These are phyloP conservation scores for Hetaerina americana DNA, from an alignment of 1,140 invertebrate species.

Conservation along the genomic window DNA sequence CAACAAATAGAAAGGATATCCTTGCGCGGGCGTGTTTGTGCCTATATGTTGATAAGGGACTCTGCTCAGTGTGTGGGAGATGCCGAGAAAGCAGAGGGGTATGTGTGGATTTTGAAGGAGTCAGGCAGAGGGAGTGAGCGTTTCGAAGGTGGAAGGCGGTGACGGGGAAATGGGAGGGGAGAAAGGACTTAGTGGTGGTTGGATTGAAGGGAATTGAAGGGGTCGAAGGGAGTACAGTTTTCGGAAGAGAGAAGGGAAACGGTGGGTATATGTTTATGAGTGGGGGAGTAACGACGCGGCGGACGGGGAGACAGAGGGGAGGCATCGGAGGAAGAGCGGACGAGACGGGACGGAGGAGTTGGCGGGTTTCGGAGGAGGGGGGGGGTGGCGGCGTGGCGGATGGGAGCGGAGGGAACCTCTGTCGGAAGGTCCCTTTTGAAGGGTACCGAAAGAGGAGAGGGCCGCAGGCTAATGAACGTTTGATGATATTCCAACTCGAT, in stretches of 20 bases:
- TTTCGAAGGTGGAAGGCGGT: no score
- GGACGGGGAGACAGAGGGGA: not conserved
- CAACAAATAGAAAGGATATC: no score
- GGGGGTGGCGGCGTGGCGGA: not conserved
- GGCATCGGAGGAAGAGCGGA: not conserved
- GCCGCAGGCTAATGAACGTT: conserved; percentile 6
- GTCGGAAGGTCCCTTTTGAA: conserved; percentile 4
- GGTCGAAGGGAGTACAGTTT: not conserved
- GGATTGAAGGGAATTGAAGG: no score
- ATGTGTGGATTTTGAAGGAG: no score
- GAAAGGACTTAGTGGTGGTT: no score
- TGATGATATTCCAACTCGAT: conserved; percentile 8
- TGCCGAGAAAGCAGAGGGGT: no score
- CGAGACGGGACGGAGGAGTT: no score
- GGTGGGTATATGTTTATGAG: not conserved
- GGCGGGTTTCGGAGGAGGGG: not conserved
- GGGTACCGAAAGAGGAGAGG: not conserved
- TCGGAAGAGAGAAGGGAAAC: conserved; percentile 1
- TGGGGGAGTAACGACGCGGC: not conserved
- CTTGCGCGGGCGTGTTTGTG: no score
- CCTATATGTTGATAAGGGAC: no score
- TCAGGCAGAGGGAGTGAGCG: no score
- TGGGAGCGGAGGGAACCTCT: not conserved
- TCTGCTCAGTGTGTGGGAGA: no score
- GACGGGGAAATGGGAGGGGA: no score